Base-by-base conservation (phyloP, 2,888 invertebrate genomes). In the Hemithea aestivaria region DNA sequence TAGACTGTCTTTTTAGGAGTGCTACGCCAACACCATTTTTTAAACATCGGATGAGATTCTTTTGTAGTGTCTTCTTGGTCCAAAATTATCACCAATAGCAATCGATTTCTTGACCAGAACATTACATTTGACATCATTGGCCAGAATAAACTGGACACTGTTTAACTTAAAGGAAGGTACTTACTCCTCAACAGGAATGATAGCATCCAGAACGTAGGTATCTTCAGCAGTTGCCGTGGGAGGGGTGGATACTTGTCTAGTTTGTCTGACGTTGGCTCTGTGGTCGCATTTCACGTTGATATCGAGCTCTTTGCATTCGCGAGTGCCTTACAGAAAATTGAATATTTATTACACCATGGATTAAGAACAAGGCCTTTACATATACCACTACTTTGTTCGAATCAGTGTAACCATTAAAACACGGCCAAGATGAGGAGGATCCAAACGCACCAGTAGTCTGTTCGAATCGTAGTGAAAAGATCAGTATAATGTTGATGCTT, bases 221-320 rank as follows among this genome's bases (percentile, higher is more conserved):
- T 94, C 93, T 54, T 94, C 93, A 56, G 92, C 90, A 56, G 92
- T 91, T 51, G 89, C 88, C 35, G 89, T 88, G 26, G 85, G 74
- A 44, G 76, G 74, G 41, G 73, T 57, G 51, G 80, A 77, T 28
- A 87, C 83, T 78, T 94, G 92, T 62, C 94, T 89, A 20, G 90
- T 89, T 55, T 90, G 90, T 34, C 93, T 88, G 35, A 81, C 77
- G 38, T 89, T 90, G 6, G 89, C 88, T 51, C 94, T 91, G 64
- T 95, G 96, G 66, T 96, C 96, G 64, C 97, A 97, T 73, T 96
- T 95, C 2, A 97, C 96, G 66, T 96, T 94, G 55, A 97, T 96
- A 59, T 94, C 92, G 34, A 97, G 85, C 63, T 96, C 96, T 65
- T 95, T 95, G 70, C 97, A 97, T 68, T 96, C 96, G 27, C 94